phyloP scores from a whole-genome alignment of 2,888 invertebrate species.

The Liposcelis brunnea region DNA sequence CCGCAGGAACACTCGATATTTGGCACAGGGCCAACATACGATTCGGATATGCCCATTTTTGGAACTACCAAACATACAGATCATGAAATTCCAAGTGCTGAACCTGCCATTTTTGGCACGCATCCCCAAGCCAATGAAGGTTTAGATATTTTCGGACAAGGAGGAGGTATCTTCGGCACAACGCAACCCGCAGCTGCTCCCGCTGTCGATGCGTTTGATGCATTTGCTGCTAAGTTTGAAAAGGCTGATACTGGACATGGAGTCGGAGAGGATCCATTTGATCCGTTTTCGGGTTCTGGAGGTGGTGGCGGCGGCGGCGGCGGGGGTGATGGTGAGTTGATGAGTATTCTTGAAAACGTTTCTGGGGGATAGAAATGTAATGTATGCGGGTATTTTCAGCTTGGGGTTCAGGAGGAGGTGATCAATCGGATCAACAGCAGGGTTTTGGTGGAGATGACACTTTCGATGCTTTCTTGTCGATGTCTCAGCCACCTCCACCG shows the following conservation, averaged over 20 bases:
- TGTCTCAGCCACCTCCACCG: constrained; percentile 43
- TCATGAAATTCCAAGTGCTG: neutral
- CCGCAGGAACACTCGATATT: neutral
- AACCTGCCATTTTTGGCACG: constrained; percentile 14
- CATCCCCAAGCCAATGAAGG: constrained; percentile 11
- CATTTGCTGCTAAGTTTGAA: constrained; percentile 79
- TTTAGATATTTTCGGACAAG: neutral
- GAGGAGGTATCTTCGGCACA: neutral
- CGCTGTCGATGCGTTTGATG: constrained; percentile 56
- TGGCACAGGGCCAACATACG: neutral
- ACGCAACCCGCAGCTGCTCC: constrained; percentile 11
- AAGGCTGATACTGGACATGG: constrained; percentile 29
- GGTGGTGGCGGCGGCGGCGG: constrained; percentile 32
- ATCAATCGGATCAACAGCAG: constrained; percentile 48
- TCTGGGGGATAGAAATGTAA: neutral
- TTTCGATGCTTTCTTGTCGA: constrained; percentile 39
- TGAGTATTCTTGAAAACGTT: neutral
- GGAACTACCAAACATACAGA: neutral
- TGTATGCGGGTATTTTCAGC: constrained; percentile 19
- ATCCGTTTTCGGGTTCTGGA: constrained; percentile 30
- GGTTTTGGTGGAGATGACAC: constrained; percentile 55
- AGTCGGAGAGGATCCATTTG: constrained; percentile 26
- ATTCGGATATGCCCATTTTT: neutral
- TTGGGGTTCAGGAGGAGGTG: constrained; percentile 28
- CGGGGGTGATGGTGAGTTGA: constrained; percentile 19